Percentiles rank a stretch among this genome's conserved stretches.
phyloP scores from a whole-genome alignment of 2,888 invertebrate species.

The Camptogramma bilineatum region DNA sequence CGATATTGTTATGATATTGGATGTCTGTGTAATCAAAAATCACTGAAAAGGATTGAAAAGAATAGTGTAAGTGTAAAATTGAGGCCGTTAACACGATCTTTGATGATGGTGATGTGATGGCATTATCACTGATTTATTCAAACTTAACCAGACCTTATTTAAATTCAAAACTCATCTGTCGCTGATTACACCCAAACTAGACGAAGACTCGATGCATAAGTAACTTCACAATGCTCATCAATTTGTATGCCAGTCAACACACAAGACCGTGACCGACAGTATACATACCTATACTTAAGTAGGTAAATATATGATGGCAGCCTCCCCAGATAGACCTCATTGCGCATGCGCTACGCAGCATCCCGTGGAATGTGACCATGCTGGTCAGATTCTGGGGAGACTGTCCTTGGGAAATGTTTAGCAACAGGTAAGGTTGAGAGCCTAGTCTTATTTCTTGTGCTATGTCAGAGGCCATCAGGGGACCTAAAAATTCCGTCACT shows the following conservation, averaged over 20 bases:
- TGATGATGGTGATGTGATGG: too few relatives aligned
- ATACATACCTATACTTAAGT: constrained; percentile 26
- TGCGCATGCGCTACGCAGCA: constrained; percentile 34
- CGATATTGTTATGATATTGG: too few relatives aligned
- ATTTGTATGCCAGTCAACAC: constrained; percentile 25
- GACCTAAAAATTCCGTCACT: too few relatives aligned
- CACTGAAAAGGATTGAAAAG: too few relatives aligned
- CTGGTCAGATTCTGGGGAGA: not conserved
- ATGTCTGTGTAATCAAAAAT: too few relatives aligned
- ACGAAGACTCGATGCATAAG: not conserved
- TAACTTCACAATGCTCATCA: constrained; percentile 15
- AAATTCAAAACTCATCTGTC: not conserved
- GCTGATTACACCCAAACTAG: not conserved
- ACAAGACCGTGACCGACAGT: constrained; percentile 37
- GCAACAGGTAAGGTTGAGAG: constrained; percentile 51
- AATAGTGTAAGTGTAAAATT: too few relatives aligned
- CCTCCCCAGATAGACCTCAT: constrained; percentile 45
- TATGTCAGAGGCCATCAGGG: too few relatives aligned
- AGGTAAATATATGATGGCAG: constrained; percentile 33
- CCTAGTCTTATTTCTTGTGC: too few relatives aligned
- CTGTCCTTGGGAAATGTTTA: constrained; percentile 26
- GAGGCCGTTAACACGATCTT: too few relatives aligned
- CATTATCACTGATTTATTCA: not conserved
- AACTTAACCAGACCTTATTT: not conserved
- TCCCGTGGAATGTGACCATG: constrained; percentile 27